Evolutionary conservation across 2,113 vertebrate species (phyloP).

Genomic region (Corythoichthys haematopterus): DNA sequence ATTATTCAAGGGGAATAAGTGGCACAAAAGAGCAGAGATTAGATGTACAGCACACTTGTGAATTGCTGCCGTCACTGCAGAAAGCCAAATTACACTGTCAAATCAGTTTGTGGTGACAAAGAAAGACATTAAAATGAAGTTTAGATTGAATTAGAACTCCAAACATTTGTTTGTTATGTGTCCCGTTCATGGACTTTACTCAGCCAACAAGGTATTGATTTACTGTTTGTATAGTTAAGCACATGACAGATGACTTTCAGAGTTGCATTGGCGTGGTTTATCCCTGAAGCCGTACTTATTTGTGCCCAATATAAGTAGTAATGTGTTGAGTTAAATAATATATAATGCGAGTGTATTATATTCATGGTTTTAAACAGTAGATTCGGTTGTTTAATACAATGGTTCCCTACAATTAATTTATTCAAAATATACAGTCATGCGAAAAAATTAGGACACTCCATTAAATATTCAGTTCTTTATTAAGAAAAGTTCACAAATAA

Average conservation of each 20-base stretch:
- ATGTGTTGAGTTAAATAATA: too few relatives aligned
- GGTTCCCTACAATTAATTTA: too few relatives aligned
- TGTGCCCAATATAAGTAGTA: not conserved
- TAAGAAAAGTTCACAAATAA: too few relatives aligned
- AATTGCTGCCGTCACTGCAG: conserved; percentile 32
- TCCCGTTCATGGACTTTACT: not conserved
- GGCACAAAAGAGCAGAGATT: not conserved
- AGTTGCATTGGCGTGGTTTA: not conserved
- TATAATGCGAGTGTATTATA: too few relatives aligned
- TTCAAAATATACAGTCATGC: too few relatives aligned
- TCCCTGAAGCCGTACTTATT: not conserved
- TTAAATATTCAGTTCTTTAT: too few relatives aligned
- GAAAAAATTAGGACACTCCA: too few relatives aligned
- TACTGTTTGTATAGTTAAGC: not conserved
- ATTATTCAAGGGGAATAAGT: conserved; percentile 12
- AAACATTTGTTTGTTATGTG: not conserved
- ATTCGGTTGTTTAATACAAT: too few relatives aligned
- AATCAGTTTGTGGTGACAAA: conserved; percentile 26
- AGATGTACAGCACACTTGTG: not conserved
- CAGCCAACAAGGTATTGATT: not conserved
- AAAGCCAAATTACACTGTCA: conserved; percentile 27
- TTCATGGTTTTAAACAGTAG: too few relatives aligned
- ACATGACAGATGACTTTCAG: not conserved
- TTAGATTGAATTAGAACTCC: not conserved
- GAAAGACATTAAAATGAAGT: conserved; percentile 1